Percentiles rank a stretch among this genome's conserved stretches.
Conservation (phyloP, 2,888 invertebrate species). For the Charanyca ferruginea region DNA sequence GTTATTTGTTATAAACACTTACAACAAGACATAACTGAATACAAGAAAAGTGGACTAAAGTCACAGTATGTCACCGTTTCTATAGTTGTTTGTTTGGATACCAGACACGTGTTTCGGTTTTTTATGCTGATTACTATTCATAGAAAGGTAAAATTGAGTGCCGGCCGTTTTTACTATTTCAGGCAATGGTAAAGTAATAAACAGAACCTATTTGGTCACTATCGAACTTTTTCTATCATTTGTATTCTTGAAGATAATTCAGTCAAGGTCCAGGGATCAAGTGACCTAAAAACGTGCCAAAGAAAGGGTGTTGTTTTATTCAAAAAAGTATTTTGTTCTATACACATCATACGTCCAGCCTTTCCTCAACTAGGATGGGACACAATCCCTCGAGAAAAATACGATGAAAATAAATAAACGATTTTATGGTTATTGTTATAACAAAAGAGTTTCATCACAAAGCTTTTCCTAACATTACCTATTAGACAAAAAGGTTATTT, state of each 20-base stretch:
- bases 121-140: conserved; percentile 1
- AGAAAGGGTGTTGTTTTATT: conserved; percentile 28
- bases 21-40: conserved; percentile 56
- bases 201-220: not conserved
- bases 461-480: conserved; percentile 68
- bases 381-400: conserved; percentile 26
- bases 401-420: conserved; percentile 55
- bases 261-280: conserved; percentile 14
- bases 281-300: conserved; percentile 12
- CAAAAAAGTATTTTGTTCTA: conserved; percentile 21
- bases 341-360: conserved; percentile 14
- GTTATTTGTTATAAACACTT: conserved; percentile 68
- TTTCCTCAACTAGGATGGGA: conserved; percentile 27
- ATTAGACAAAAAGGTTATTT: conserved; percentile 77
- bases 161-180: conserved; percentile 29
- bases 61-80: conserved; percentile 43
- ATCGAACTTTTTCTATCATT: conserved; percentile 4
- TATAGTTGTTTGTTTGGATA: conserved; percentile 41
- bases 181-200: conserved; percentile 9
- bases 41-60: conserved; percentile 50
- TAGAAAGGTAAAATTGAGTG: conserved; percentile 8
- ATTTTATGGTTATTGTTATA: conserved; percentile 66
- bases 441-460: conserved; percentile 67
- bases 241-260: conserved; percentile 7
- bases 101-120: conserved; percentile 23